Base-by-base conservation (phyloP, 2,113 vertebrate species). In the Nycticorax nycticorax region DNA sequence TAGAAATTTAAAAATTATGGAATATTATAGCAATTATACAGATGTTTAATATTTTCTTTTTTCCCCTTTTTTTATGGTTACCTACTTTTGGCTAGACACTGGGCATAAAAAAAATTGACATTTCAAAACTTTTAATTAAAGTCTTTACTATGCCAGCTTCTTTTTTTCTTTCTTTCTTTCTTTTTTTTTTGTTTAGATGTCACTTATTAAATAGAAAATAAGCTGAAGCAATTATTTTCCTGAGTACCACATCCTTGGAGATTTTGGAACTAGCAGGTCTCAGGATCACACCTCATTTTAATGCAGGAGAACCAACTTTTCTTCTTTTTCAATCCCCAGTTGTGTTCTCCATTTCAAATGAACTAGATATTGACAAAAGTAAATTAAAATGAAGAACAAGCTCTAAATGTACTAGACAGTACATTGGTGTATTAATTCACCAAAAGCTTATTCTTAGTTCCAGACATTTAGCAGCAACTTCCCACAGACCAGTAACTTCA, bases 221-320 rank as follows among this genome's bases (percentile, higher is more conserved):
- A 91, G 18, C 2, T 30, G 35, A 72, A 89, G 21, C 21, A 79
- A 63, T 39, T 48, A 60, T 69, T 93, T 56, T 53, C 24, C 55
- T 52, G 52, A 75, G 20, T 67, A 93, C 11, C 8, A 47, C 6
- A 67, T 75, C 89, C 79, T 50, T 91, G 16, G 83, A 69, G 83
- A 60, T 60, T 79, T 76, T 64, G 27, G 19, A 89, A 73, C 35
- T 39, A 82, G 48, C 2, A 64, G 45, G 26, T 91, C 79, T 89
- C 92, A 91, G 33, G 59, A 94, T 96, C 23, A 1, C 80, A 91
- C 72, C 24, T 91, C 80, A 83, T 86, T 92, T 91, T 52, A 80
- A 82, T 57, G 57, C 3, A 77, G 32, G 41, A 91, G 92, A 76
- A 60, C 1, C 1, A 4, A 8, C 6, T 69, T 56, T 75, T 60